A percentile compares a stretch with the other conserved stretches of the same genome.
Conservation (phyloP, 2,888 invertebrate species). For the Diabrotica balteata region DNA sequence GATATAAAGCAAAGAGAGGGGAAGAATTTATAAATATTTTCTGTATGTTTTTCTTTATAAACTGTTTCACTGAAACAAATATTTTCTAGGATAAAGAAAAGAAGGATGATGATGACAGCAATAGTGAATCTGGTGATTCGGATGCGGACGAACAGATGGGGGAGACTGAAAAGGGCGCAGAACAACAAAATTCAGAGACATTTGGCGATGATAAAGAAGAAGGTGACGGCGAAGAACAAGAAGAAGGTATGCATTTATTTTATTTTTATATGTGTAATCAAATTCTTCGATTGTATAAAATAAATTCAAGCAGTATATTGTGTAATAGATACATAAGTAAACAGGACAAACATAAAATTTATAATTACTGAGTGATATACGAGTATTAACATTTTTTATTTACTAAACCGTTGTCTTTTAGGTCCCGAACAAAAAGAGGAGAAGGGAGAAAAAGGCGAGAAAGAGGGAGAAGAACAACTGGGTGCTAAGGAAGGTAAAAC, state of each 20-base stretch:
- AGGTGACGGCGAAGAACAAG: constrained; percentile 68
- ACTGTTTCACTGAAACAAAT: no score
- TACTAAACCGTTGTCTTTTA: constrained; percentile 1
- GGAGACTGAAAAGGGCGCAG: constrained; percentile 86
- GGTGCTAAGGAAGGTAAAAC: constrained; percentile 75
- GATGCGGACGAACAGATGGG: constrained; percentile 97
- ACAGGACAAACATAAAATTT: no score
- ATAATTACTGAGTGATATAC: no score
- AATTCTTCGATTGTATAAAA: no score
- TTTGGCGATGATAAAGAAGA: constrained; percentile 87
- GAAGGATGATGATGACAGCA: constrained; percentile 67
- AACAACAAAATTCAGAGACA: constrained; percentile 80
- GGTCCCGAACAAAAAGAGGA: constrained; percentile 50
- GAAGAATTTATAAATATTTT: no score
- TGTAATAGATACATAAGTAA: no score
- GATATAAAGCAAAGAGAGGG: no score
- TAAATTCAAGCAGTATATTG: no score
- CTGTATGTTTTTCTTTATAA: no score
- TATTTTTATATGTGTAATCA: no score
- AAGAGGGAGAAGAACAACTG: constrained; percentile 73
- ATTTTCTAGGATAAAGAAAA: constrained; percentile 43
- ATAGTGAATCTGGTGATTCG: constrained; percentile 70
- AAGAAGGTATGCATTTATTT: constrained; percentile 58
- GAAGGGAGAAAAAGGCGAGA: constrained; percentile 66
- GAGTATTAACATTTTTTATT: no score